These are phyloP conservation scores for Leptura quadrifasciata DNA, from an alignment of 2,888 invertebrate species.

Conservation along the genomic window DNA sequence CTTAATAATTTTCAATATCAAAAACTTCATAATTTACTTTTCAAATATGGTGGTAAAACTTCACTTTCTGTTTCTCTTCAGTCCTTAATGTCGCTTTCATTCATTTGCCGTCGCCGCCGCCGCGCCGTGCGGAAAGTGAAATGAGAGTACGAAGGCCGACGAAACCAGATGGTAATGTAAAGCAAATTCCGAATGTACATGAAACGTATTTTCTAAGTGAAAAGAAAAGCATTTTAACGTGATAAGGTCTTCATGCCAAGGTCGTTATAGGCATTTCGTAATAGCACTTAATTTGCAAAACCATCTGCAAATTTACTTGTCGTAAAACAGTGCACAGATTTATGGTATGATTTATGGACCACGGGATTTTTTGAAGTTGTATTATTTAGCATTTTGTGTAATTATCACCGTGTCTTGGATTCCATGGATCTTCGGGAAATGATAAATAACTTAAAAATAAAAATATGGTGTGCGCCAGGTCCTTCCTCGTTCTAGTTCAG, in stretches of 20 bases:
- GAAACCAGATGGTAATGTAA: neutral
- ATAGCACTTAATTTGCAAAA: neutral
- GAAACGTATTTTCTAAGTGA: neutral
- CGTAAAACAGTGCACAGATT: too few relatives aligned
- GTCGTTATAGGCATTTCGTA: neutral
- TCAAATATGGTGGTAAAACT: neutral
- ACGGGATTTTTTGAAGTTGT: too few relatives aligned
- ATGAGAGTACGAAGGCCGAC: neutral
- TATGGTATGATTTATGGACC: too few relatives aligned
- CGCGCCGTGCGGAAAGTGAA: neutral
- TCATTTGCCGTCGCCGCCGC: neutral
- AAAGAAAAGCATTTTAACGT: neutral
- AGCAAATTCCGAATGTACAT: neutral
- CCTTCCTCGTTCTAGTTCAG: too few relatives aligned
- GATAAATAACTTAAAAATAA: too few relatives aligned
- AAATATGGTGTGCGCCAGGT: too few relatives aligned
- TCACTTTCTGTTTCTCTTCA: neutral
- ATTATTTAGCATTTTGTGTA: too few relatives aligned
- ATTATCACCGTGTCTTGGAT: too few relatives aligned
- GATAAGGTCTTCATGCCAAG: too few relatives aligned
- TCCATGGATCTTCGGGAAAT: too few relatives aligned
- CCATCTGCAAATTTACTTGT: neutral
- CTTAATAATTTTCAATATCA: slow-evolving; percentile 2
- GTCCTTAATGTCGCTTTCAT: neutral
- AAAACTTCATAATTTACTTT: neutral